phyloP scores from a whole-genome alignment of 2,113 vertebrate species.

The Poeciliopsis occidentalis region DNA sequence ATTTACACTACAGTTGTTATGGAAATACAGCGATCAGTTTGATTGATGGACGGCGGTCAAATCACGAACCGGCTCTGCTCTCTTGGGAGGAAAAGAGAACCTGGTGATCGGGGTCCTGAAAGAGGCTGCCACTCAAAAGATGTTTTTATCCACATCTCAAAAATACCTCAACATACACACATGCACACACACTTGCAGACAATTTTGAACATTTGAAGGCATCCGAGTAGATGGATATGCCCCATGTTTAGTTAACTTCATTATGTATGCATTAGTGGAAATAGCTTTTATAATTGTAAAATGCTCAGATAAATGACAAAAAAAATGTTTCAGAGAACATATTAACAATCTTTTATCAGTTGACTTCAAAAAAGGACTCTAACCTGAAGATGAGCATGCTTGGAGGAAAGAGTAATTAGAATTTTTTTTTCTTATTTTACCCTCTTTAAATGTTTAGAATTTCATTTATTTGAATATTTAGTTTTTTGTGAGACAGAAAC shows the following conservation, averaged over 20 bases:
- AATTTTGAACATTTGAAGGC: not conserved
- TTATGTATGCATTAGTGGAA: not conserved
- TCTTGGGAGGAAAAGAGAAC: constrained; percentile 14
- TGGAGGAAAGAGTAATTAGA: not conserved
- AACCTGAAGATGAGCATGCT: not conserved
- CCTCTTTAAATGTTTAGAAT: not conserved
- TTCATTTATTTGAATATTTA: not conserved
- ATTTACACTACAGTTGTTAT: constrained; percentile 47
- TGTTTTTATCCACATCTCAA: constrained; percentile 10
- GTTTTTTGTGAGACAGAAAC: not conserved
- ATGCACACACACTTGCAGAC: not conserved
- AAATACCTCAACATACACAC: constrained; percentile 5
- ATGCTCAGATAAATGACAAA: not conserved
- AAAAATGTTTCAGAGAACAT: not conserved
- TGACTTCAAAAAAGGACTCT: not conserved
- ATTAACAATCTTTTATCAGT: not conserved
- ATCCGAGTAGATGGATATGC: not conserved
- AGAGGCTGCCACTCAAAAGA: constrained; percentile 48
- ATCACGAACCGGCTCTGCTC: constrained; percentile 8
- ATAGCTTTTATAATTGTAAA: not conserved
- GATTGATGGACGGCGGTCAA: constrained; percentile 41
- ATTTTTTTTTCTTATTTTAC: not conserved
- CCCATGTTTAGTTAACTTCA: not conserved
- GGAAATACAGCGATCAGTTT: constrained; percentile 28
- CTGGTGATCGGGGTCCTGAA: constrained; percentile 30